Evolutionary conservation across 2,888 invertebrate species (phyloP).

Genomic region (Bombyx huttoni): DNA sequence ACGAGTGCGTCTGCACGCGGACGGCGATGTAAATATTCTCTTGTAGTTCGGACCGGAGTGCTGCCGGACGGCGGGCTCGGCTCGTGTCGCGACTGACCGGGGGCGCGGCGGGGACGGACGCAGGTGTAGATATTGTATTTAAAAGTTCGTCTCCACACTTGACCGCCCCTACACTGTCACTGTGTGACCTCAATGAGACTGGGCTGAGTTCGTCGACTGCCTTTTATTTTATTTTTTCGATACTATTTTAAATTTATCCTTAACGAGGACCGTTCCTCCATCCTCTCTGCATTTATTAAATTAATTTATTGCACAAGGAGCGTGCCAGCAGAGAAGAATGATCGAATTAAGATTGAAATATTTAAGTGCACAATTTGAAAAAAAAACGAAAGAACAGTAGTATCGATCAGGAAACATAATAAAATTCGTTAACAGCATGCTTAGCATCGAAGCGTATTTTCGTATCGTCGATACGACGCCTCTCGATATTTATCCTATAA

Average conservation of each 20-base stretch:
- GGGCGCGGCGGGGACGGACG: constrained; percentile 1
- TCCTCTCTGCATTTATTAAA: constrained; percentile 39
- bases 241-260: constrained; percentile 23
- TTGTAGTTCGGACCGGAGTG: not conserved
- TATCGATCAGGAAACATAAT: no score
- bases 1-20: not conserved
- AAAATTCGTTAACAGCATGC: constrained; percentile 29
- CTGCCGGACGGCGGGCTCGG: not conserved
- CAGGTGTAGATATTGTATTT: constrained; percentile 2
- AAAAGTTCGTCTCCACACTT: not conserved
- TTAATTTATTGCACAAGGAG: constrained; percentile 27
- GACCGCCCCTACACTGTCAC: not conserved
- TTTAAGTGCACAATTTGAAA: no score
- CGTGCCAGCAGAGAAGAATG: constrained; percentile 9
- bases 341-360: not conserved
- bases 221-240: constrained; percentile 15
- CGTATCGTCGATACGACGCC: constrained; percentile 25
- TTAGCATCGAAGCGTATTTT: constrained; percentile 7
- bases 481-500: constrained; percentile 59
- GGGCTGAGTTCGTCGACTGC: not conserved
- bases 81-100: not conserved
- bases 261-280: constrained; percentile 23
- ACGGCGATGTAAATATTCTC: not conserved
- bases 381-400: no score
- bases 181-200: not conserved